These are phyloP conservation scores for Pachymerium ferrugineum DNA, from an alignment of 2,888 invertebrate species.

Conservation along the genomic window DNA sequence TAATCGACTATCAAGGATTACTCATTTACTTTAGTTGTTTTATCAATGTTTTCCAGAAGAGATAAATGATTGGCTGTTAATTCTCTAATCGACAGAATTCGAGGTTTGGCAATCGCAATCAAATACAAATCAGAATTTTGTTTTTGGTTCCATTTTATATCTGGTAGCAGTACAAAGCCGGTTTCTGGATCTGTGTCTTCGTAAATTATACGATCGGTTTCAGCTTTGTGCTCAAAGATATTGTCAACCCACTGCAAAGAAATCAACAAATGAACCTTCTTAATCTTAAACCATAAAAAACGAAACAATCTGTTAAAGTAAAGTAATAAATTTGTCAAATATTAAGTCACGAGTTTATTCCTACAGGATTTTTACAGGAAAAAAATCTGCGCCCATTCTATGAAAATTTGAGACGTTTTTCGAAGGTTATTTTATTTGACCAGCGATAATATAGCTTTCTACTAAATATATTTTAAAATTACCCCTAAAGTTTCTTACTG, in stretches of 20 bases:
- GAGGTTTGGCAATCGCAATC: conserved; percentile 69
- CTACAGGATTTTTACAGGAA: no score
- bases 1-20: background rate
- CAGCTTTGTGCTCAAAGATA: conserved; percentile 84
- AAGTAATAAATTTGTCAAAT: no score
- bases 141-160: conserved; percentile 91
- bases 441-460: background rate
- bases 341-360: no score
- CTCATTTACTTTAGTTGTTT: conserved; percentile 62
- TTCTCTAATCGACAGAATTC: conserved; percentile 76
- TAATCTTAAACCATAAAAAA: background rate
- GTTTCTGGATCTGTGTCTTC: conserved; percentile 69
- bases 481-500: conserved; percentile 55
- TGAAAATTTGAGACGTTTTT: background rate
- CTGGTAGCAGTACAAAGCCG: conserved; percentile 86
- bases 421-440: background rate
- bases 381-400: background rate
- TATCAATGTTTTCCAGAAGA: conserved; percentile 71
- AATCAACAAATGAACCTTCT: background rate
- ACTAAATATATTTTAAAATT: background rate
- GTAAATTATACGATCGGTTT: conserved; percentile 77
- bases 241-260: conserved; percentile 90
- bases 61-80: conserved; percentile 70
- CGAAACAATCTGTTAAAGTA: background rate
- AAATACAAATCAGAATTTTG: conserved; percentile 72